Percentiles rank a stretch among this genome's conserved stretches.
These are phyloP conservation scores for Emydocephalus ijimae DNA, from an alignment of 2,113 vertebrate genomes.

Conservation along the genomic window DNA sequence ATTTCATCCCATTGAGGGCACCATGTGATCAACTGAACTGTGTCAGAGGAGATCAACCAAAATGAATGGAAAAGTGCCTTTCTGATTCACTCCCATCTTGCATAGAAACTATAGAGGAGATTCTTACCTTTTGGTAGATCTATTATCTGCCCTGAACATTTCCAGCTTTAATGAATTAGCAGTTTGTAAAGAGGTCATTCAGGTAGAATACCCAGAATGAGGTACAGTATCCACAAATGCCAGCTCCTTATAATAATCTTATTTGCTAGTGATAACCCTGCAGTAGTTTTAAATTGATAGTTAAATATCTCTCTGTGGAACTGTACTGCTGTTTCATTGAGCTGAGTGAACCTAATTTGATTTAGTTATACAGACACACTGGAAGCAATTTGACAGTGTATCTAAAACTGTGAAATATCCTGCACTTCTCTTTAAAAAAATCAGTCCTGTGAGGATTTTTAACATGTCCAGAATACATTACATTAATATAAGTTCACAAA, in stretches of 20 bases:
- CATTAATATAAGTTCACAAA: constrained; percentile 9
- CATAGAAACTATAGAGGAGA: not conserved
- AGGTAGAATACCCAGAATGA: not conserved
- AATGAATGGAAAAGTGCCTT: not conserved
- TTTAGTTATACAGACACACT: not conserved
- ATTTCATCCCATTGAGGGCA: not conserved
- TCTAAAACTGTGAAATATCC: not conserved
- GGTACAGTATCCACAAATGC: not conserved
- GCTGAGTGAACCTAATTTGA: not conserved
- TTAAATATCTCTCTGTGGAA: constrained; percentile 14
- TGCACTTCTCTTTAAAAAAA: not conserved
- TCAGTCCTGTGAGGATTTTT: not conserved
- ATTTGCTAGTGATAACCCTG: constrained; percentile 33
- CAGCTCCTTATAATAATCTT: constrained; percentile 21
- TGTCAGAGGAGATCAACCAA: not conserved
- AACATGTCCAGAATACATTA: not conserved
- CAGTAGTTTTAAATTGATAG: constrained; percentile 22
- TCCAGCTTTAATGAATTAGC: not conserved
- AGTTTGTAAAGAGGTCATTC: not conserved
- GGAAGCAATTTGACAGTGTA: not conserved
- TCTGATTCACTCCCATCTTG: not conserved
- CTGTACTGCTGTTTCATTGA: constrained; percentile 5
- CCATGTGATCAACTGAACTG: not conserved
- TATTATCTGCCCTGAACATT: not conserved
- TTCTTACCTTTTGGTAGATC: not conserved